These are phyloP conservation scores for Todiramphus chloris DNA, from an alignment of 2,113 vertebrate genomes.

Conservation along the genomic window DNA sequence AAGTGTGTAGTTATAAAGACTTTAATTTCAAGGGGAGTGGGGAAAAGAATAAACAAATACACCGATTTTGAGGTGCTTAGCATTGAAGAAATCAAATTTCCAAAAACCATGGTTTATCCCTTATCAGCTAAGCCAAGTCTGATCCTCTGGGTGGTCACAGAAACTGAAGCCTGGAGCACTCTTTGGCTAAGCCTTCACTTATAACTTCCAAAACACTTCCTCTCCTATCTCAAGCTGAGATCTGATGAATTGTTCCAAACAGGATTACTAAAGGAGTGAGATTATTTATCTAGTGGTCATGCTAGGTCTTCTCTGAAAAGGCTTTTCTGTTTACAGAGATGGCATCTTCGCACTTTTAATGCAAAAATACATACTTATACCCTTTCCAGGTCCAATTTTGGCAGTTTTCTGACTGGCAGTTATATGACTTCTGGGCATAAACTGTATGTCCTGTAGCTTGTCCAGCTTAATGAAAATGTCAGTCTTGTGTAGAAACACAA, in stretches of 20 bases:
- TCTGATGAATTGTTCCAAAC: not conserved
- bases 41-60: not conserved
- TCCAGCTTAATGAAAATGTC: not conserved
- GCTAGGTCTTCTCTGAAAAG: not conserved
- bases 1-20: not conserved
- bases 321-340: not conserved
- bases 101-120: not conserved
- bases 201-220: not conserved
- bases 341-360: not conserved
- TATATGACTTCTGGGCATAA: not conserved
- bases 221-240: constrained; percentile 3
- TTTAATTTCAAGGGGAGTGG: not conserved
- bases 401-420: not conserved
- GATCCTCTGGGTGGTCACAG: not conserved
- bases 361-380: not conserved
- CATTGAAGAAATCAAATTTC: not conserved
- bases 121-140: not conserved
- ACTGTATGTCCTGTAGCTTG: not conserved
- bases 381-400: not conserved
- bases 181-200: not conserved
- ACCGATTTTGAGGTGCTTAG: not conserved
- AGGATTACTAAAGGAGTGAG: not conserved
- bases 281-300: not conserved
- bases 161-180: not conserved
- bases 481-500: not conserved